phyloP scores from a whole-genome alignment of 23 tunicate genomes.

The Styela clava region DNA sequence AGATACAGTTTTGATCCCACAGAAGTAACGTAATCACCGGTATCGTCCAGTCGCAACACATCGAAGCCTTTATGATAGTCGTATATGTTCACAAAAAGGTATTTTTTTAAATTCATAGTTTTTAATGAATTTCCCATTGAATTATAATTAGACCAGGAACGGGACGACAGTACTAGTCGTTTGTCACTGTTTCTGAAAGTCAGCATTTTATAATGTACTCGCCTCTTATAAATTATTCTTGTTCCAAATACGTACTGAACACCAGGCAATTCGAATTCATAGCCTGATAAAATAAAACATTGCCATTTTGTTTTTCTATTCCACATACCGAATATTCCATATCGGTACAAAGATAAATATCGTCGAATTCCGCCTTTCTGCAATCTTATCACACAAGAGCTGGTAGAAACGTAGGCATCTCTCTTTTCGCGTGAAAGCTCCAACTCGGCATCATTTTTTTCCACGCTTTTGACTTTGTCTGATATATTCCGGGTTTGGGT shows the following conservation, averaged over 20 bases:
- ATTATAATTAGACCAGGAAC: background rate
- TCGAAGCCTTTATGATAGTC: background rate
- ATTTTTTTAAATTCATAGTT: background rate
- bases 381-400: background rate
- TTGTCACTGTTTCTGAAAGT: background rate
- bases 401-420: too few relatives aligned
- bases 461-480: too few relatives aligned
- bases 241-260: background rate
- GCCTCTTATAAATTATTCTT: background rate
- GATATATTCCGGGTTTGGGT: too few relatives aligned
- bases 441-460: too few relatives aligned
- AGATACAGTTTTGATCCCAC: background rate
- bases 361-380: background rate
- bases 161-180: background rate
- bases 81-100: background rate
- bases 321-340: background rate
- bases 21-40: background rate
- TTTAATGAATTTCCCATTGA: background rate
- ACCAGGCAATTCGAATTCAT: background rate
- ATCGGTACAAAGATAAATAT: background rate
- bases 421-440: background rate
- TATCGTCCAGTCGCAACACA: background rate
- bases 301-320: background rate
- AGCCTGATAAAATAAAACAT: background rate
- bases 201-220: background rate